Evolutionary conservation across 2,113 vertebrate genomes (phyloP).

Genomic region (Megaptera novaeangliae): DNA sequence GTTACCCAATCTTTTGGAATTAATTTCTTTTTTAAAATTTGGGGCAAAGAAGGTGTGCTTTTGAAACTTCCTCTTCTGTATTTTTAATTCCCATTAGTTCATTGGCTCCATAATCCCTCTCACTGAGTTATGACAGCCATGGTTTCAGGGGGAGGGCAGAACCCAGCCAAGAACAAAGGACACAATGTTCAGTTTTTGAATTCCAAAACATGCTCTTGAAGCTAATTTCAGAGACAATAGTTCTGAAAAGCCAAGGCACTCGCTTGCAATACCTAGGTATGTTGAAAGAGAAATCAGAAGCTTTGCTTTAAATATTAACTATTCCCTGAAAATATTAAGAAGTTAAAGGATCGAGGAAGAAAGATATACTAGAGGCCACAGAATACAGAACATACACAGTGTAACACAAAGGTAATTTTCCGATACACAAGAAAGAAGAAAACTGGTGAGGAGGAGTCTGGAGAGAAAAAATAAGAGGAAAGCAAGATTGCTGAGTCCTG

Average conservation of each 20-base stretch:
- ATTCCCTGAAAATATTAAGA: constrained; percentile 61
- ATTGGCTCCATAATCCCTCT: background rate
- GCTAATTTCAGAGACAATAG: constrained; percentile 55
- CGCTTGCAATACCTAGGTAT: constrained; percentile 10
- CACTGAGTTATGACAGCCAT: background rate
- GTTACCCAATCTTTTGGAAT: background rate
- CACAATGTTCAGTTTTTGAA: constrained; percentile 40
- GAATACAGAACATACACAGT: background rate
- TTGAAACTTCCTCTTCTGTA: background rate
- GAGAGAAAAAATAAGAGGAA: background rate
- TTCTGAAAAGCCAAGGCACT: constrained; percentile 26
- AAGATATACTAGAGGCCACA: background rate
- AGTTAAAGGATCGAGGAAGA: constrained; percentile 30
- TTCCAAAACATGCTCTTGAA: constrained; percentile 51
- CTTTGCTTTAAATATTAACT: constrained; percentile 67
- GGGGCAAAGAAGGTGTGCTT: background rate
- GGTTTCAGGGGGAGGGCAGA: constrained; percentile 44
- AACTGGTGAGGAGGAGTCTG: background rate
- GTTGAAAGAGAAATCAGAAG: constrained; percentile 44
- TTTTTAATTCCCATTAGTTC: constrained; percentile 17
- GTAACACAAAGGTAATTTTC: background rate
- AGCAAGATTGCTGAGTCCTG: background rate
- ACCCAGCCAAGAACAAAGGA: constrained; percentile 45
- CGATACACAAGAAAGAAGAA: background rate
- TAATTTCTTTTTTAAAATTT: background rate